Base-by-base conservation (phyloP, 2,888 invertebrate species). In the Sceliomorpha sp. region DNA sequence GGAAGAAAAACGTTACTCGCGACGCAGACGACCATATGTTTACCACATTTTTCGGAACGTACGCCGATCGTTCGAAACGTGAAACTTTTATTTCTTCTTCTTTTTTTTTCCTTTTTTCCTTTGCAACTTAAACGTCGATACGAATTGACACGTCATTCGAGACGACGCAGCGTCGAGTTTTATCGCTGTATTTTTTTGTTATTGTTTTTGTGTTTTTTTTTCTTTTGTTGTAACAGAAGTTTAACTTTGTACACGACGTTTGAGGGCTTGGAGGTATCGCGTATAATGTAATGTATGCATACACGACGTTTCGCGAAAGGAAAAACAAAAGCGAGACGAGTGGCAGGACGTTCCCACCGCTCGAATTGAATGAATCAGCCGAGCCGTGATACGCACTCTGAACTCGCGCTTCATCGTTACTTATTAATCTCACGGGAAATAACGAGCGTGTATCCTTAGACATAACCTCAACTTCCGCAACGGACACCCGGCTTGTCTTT, bases 281-380 rank as follows among this genome's bases (percentile, higher is more conserved):
- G n/a, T n/a, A n/a, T n/a, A 32, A 53, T 45, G 27, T 44, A 31
- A 62, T 51, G 27, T 45, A 47, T 31, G 45, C 44, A 47, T 44
- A 34, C 53, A 53, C 36, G 29, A 44, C 10, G 39, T 40, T 58
- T 51, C 34, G 24, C 37, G 47, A 66, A 66, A 14, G 59, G 59
- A 66, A 66, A 58, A 66, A 66, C 53, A 53, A 51, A 32, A 59
- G 56, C 20, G 29, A 50, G n/a, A 36, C 36, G 50, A 44, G 44
- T 14, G 56, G 66, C 66, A 66, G 66, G 66, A 66, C 66, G 59
- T 67, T 67, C 67, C 67, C 67, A 67, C 67, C 53, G 53, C 32
- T 37, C 47, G 59, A 59, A 67, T 59, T 67, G 67, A 53, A 59
- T 48, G 47, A 53, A 53, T 37, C 29, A 66, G 53, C 47, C 64